These are phyloP conservation scores for Timema cristinae DNA, from an alignment of 2,888 invertebrate genomes.

Conservation along the genomic window DNA sequence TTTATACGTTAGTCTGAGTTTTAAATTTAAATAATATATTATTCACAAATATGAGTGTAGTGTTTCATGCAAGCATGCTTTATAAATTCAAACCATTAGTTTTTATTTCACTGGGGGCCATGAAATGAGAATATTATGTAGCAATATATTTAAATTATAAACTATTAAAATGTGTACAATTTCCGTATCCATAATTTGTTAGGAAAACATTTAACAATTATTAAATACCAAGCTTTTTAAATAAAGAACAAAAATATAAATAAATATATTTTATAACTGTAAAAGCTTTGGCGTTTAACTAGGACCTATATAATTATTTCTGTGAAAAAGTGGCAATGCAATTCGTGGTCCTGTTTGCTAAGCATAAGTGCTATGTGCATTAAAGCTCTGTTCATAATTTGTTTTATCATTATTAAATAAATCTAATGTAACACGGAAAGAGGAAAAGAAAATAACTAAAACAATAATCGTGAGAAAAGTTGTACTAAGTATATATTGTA, in stretches of 20 bases:
- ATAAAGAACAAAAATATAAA: not conserved
- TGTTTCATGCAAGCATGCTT: no score
- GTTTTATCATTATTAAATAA: not conserved
- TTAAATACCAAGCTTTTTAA: not conserved
- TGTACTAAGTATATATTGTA: not conserved
- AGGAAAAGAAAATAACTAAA: no score
- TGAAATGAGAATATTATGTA: no score
- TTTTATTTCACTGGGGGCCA: no score
- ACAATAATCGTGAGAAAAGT: no score
- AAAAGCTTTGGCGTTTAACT: slow-evolving; percentile 2
- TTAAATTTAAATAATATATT: no score
- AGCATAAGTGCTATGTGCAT: slow-evolving; percentile 1
- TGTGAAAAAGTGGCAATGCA: not conserved
- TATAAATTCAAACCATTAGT: no score
- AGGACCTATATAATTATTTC: slow-evolving; percentile 2
- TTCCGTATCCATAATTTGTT: not conserved
- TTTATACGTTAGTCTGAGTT: no score
- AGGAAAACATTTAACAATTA: not conserved
- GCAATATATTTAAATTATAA: not conserved
- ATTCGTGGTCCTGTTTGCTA: slow-evolving; percentile 1
- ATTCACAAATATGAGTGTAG: no score
- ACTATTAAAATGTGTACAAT: no score
- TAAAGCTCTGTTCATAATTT: not conserved
- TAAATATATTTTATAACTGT: not conserved
- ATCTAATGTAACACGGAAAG: no score